Evolutionary conservation across 2,113 vertebrate genomes (phyloP).

Genomic region (Odocoileus virginianus): DNA sequence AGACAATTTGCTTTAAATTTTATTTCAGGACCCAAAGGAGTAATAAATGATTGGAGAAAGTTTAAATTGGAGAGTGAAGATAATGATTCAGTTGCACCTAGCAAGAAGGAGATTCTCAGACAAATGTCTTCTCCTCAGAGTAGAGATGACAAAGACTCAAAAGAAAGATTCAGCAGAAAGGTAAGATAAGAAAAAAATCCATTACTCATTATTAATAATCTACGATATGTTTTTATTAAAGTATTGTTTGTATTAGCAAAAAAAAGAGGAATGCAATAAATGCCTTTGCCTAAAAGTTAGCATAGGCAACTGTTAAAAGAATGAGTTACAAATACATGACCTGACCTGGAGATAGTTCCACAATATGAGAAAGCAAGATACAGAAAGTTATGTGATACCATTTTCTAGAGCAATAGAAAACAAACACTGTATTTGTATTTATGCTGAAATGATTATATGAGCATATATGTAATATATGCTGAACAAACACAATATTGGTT

Average conservation of each 20-base stretch:
- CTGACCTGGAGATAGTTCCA: background rate
- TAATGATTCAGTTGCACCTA: slow-evolving; percentile 82
- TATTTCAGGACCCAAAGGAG: slow-evolving; percentile 93
- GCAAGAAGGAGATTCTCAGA: slow-evolving; percentile 92
- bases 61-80: slow-evolving; percentile 97
- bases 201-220: background rate
- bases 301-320: background rate
- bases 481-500: background rate
- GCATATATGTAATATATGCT: background rate
- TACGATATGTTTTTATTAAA: background rate
- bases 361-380: background rate
- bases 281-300: background rate
- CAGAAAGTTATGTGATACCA: background rate
- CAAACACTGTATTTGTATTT: background rate
- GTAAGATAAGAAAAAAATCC: slow-evolving; percentile 74
- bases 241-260: background rate
- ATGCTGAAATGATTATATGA: background rate
- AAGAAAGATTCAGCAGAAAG: slow-evolving; percentile 89
- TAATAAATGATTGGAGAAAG: slow-evolving; percentile 97
- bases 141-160: slow-evolving; percentile 82
- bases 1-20: background rate
- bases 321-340: background rate
- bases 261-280: background rate
- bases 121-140: slow-evolving; percentile 92
- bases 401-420: background rate